phyloP scores from a whole-genome alignment of 2,113 vertebrate genomes.

The Cyanoliseus patagonus region DNA sequence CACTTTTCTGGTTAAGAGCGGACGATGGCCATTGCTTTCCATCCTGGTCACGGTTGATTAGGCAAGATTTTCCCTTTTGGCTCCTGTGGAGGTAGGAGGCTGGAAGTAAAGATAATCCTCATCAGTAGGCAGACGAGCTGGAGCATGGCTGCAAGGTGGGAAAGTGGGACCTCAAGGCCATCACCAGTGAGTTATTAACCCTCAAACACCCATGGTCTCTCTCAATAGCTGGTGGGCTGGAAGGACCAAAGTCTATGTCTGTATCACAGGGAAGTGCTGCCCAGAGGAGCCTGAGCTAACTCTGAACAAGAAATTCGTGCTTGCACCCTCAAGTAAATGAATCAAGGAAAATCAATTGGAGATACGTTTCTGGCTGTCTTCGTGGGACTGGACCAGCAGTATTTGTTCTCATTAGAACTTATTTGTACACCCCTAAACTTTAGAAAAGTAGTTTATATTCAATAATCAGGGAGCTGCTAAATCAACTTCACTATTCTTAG shows the following conservation, averaged over 20 bases:
- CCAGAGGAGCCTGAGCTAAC: neutral
- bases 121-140: neutral
- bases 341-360: neutral
- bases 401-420: neutral
- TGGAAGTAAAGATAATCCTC: neutral
- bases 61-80: neutral
- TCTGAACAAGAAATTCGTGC: neutral
- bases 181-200: neutral
- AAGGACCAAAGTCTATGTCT: neutral
- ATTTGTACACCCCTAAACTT: neutral
- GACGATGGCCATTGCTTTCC: neutral
- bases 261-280: neutral
- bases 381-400: neutral
- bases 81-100: neutral
- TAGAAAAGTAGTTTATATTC: neutral
- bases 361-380: neutral
- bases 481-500: neutral
- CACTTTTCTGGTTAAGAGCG: neutral
- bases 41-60: neutral
- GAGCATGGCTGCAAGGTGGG: neutral
- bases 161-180: neutral
- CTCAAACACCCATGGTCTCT: neutral
- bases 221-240: neutral
- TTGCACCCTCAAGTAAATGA: neutral
- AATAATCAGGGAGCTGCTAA: neutral